Evolutionary conservation across 2,113 vertebrate species (phyloP).

Genomic region (Zingel zingel): DNA sequence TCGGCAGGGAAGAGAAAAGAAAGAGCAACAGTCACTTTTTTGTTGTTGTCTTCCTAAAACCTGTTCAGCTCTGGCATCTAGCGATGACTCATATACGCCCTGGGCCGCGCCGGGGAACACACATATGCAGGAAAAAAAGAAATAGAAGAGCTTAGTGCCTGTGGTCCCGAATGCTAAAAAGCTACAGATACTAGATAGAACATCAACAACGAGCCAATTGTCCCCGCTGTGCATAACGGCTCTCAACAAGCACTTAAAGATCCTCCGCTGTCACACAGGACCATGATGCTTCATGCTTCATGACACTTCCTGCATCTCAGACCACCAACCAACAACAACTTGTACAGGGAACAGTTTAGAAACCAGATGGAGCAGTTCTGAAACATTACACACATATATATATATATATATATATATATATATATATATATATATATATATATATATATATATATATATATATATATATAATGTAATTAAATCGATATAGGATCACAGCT

Average conservation of each 20-base stretch:
- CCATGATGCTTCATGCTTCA: neutral
- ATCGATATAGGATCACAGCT: no score
- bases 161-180: slow-evolving; percentile 21
- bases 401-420: no score
- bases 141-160: neutral
- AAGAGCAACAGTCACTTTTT: neutral
- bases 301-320: neutral
- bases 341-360: neutral
- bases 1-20: neutral
- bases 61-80: slow-evolving; percentile 4
- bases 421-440: no score
- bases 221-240: slow-evolving; percentile 7
- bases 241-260: slow-evolving; percentile 13
- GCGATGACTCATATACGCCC: slow-evolving; percentile 40
- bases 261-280: neutral
- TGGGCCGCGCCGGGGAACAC: slow-evolving; percentile 1
- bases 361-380: neutral
- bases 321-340: neutral
- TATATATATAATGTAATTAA: no score
- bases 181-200: slow-evolving; percentile 4
- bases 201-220: slow-evolving; percentile 34
- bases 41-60: slow-evolving; percentile 12
- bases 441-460: no score
- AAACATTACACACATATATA: no score
- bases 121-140: neutral